A percentile compares a stretch with the other conserved stretches of the same genome.
Conservation (phyloP, 2,888 invertebrate species). For the Polydrusus tereticollis region DNA sequence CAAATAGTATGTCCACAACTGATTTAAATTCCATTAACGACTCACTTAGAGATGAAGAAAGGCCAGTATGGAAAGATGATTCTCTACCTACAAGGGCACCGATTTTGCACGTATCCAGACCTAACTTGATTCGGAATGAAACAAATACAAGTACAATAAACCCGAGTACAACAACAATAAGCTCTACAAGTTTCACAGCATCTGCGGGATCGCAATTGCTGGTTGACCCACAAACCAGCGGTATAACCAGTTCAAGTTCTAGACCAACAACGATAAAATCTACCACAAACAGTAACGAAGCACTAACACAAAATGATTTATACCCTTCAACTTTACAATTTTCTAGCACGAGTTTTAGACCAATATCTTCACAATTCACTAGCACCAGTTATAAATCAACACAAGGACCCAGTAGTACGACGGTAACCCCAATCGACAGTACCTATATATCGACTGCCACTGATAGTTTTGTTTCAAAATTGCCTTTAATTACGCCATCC, state of each 20-base stretch:
- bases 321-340: background rate
- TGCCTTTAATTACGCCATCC: background rate
- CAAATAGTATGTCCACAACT: conserved; percentile 50
- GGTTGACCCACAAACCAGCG: background rate
- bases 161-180: background rate
- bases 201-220: background rate
- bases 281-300: background rate
- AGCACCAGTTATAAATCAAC: background rate
- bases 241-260: background rate
- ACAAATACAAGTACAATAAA: background rate
- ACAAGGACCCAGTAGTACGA: conserved; percentile 10
- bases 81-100: conserved; percentile 24
- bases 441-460: background rate
- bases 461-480: background rate
- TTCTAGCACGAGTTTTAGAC: conserved; percentile 12
- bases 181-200: background rate
- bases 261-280: background rate
- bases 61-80: background rate
- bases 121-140: conserved; percentile 21
- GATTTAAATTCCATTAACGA: background rate
- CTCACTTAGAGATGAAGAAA: background rate
- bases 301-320: background rate
- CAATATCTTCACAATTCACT: background rate
- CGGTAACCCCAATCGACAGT: background rate
- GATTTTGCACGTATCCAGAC: background rate